Conservation (phyloP, 2,113 vertebrate species). For the Zingel zingel region DNA sequence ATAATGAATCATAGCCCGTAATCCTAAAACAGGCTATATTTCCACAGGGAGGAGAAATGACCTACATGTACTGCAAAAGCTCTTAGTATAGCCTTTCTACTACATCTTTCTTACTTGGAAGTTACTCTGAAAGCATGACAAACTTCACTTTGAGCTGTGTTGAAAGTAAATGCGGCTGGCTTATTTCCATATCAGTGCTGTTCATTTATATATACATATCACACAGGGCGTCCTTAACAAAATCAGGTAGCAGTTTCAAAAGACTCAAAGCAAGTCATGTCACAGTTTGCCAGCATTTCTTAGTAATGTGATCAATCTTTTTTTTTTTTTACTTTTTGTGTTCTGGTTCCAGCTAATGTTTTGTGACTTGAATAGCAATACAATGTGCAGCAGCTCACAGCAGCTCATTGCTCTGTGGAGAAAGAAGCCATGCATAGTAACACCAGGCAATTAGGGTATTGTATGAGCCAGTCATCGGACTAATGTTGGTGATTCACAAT, state of each 20-base stretch:
- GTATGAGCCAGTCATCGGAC: constrained; percentile 64
- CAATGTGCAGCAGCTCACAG: constrained; percentile 28
- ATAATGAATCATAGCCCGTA: constrained; percentile 80
- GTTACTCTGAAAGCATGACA: constrained; percentile 46
- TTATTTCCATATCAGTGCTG: constrained; percentile 58
- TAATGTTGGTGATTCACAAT: constrained; percentile 70
- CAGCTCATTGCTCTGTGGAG: constrained; percentile 51
- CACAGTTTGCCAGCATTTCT: constrained; percentile 18
- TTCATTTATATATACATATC: constrained; percentile 30
- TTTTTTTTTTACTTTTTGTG: not conserved
- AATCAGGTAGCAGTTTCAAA: constrained; percentile 45
- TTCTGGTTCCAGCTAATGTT: constrained; percentile 16
- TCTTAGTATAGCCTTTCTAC: constrained; percentile 55
- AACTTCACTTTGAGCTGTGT: constrained; percentile 50
- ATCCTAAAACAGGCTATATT: constrained; percentile 78
- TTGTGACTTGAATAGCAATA: constrained; percentile 54
- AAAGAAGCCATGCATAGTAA: constrained; percentile 46
- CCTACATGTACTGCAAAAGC: constrained; percentile 75
- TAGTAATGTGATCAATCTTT: constrained; percentile 34
- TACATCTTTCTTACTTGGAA: constrained; percentile 42
- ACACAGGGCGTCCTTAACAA: constrained; percentile 20
- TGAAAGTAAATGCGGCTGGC: constrained; percentile 35
- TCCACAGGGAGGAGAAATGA: constrained; percentile 77
- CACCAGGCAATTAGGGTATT: constrained; percentile 66
- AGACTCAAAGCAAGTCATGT: constrained; percentile 4